Conservation (phyloP, 2,113 vertebrate species). For the Eudyptes chrysolophus region DNA sequence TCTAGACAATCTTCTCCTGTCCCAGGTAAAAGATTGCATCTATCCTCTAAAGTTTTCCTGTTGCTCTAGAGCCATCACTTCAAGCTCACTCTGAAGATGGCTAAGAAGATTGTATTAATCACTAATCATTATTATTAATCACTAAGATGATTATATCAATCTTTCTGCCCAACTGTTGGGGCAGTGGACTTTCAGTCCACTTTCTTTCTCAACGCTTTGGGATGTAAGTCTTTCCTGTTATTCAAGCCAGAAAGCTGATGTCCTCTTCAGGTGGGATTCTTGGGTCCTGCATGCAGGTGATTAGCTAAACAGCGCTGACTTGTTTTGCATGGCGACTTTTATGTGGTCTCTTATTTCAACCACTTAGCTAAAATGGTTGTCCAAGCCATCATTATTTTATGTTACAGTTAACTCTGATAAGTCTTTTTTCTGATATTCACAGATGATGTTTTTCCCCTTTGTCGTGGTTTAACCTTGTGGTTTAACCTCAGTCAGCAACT, state of each 20-base stretch:
- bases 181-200: not conserved
- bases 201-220: not conserved
- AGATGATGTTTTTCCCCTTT: not conserved
- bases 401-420: not conserved
- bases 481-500: too few species aligned
- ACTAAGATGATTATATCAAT: not conserved
- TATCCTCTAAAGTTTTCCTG: not conserved
- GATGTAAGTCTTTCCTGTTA: not conserved
- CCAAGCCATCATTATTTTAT: not conserved
- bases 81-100: not conserved
- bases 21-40: not conserved
- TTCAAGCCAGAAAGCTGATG: not conserved
- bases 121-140: not conserved
- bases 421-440: not conserved
- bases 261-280: not conserved
- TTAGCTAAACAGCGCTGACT: not conserved
- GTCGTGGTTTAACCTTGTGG: too few species aligned
- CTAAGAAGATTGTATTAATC: not conserved
- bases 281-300: not conserved
- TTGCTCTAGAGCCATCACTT: not conserved
- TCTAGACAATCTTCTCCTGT: not conserved
- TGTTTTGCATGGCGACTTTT: not conserved
- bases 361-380: not conserved
- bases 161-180: not conserved
- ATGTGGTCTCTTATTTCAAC: not conserved